Evolutionary conservation across 2,888 invertebrate species (phyloP), one percentile per base, ranked within the genome.

Genomic region (Congeria kusceri): DNA sequence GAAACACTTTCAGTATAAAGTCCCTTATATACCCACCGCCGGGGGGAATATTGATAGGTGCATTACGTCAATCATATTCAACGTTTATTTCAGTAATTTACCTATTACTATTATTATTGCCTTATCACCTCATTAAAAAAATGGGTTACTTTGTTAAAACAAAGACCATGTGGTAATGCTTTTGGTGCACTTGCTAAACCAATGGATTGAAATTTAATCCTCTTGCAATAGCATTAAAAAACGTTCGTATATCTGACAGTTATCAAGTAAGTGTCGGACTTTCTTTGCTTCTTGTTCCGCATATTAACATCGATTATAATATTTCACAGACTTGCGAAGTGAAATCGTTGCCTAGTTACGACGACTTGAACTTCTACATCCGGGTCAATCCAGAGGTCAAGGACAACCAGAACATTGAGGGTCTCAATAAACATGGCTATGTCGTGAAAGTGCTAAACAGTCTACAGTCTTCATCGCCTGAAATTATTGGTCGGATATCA

Each of bases 291-390:
- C n/a, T n/a, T n/a, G n/a, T 25, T 59, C 27, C 18, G 27, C 7
- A 5, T 27, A 59, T 20, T 11, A 11, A 11, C 27, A 18, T 27
- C 27, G 18, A 44, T 44, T 18, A n/a, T 53, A 4, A 15, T 68
- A 9, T 20, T 20, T 61, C 39, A 53, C 44, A 81, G 81, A 64
- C 68, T 0, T 27, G 47, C 15, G 49, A 57, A 2, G 70, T 96
- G 27, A 93, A 92, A 0, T 95, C 96, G 88, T 93, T 97, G 3
- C 95, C 96, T 77, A 96, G 96, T 0, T 97, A 96, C 89, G 96
- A 97, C 87, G 97, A 97, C 91, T 95, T 95, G 91, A 97, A 97
- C 93, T 95, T 95, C 89, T 94, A 96, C 23, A 92, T 94, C 0
- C 96, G 96, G 79, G 95, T 94, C 13, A 95, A 95, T 15, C 72